Percentiles rank a stretch among this genome's conserved stretches.
Conservation (phyloP, 2,888 invertebrate species). For the Pseudococcus viburni region DNA sequence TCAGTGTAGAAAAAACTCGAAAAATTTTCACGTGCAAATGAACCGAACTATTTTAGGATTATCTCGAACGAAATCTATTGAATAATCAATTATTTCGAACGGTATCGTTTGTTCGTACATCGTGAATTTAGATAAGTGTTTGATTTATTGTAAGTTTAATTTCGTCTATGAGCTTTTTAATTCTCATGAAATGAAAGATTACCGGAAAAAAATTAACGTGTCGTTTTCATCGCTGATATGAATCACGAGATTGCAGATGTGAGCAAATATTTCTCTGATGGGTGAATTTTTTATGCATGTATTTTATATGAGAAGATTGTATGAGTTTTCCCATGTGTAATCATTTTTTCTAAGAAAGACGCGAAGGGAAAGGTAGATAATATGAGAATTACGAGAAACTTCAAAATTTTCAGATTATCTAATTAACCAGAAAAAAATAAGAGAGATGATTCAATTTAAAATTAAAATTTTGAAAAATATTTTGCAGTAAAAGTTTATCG, state of each 20-base stretch:
- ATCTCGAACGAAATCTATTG: neutral
- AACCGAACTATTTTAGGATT: neutral
- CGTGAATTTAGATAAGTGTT: neutral
- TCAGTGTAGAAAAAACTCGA: neutral
- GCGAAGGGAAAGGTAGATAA: neutral
- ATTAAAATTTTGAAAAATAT: neutral
- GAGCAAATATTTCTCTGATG: neutral
- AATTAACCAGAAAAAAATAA: neutral
- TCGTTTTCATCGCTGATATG: neutral
- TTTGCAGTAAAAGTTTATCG: neutral
- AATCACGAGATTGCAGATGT: constrained; percentile 17
- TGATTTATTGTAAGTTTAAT: neutral
- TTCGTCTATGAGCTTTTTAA: neutral
- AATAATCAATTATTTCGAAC: neutral
- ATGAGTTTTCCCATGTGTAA: neutral
- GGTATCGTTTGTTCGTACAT: neutral
- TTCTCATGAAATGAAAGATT: neutral
- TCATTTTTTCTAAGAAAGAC: neutral
- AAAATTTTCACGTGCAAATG: neutral
- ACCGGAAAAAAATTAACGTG: neutral
- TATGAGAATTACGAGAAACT: neutral
- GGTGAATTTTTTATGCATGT: neutral
- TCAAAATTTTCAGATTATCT: neutral
- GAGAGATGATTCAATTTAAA: neutral
- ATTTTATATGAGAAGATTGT: neutral